Conservation (phyloP, 2,888 invertebrate species). For the Thecocarcelia acutangulata region DNA sequence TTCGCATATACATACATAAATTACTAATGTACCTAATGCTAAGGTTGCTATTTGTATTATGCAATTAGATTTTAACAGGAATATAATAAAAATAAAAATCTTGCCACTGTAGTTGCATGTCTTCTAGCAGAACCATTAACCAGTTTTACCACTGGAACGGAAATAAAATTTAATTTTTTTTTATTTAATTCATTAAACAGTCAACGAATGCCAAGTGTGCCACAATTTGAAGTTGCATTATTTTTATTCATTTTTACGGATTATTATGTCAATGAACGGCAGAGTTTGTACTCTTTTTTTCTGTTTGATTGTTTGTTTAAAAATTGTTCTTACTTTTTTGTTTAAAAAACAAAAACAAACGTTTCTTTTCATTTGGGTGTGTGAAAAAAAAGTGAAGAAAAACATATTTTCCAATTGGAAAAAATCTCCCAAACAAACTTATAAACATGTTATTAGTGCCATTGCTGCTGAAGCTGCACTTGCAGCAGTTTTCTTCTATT, state of each 20-base stretch:
- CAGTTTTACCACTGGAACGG: constrained; percentile 33
- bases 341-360: constrained; percentile 61
- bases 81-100: constrained; percentile 25
- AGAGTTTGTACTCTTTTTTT: constrained; percentile 47
- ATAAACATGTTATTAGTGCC: constrained; percentile 7
- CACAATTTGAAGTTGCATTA: constrained; percentile 45
- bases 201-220: constrained; percentile 65
- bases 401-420: constrained; percentile 42
- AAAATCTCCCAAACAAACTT: constrained; percentile 23
- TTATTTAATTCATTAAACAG: constrained; percentile 21
- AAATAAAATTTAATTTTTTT: constrained; percentile 45
- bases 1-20: too few relatives aligned
- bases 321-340: constrained; percentile 31
- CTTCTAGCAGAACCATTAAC: neutral
- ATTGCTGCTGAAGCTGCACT: constrained; percentile 5
- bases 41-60: neutral
- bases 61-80: constrained; percentile 26
- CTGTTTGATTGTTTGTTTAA: constrained; percentile 25
- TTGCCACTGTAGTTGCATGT: neutral
- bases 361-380: constrained; percentile 47
- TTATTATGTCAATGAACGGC: constrained; percentile 71
- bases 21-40: too few relatives aligned
- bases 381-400: constrained; percentile 20
- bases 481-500: constrained; percentile 4
- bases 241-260: constrained; percentile 57